Evolutionary conservation across 2,113 vertebrate genomes (phyloP), one percentile per base, ranked within the genome.

Genomic region (Lipotes vexillifer): DNA sequence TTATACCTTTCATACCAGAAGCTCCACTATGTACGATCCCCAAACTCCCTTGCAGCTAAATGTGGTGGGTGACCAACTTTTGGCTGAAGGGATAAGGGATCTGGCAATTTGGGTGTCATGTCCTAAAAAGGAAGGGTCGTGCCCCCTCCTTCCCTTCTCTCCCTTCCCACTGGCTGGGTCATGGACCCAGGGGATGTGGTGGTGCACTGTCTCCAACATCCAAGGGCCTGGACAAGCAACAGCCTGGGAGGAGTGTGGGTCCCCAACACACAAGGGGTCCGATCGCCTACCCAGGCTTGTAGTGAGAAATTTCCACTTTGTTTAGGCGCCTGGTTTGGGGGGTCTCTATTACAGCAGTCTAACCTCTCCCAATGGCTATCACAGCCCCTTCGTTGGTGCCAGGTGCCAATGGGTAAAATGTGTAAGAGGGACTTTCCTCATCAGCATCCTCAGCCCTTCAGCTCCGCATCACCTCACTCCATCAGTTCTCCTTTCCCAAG

Each of bases 211-310:
- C 74, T 72, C 52, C 88, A 69, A 23, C 5, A 20, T 3, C 21
- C 0, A 0, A 3, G 15, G 57, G 17, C 13, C 1, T 5, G 7
- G 44, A 52, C 12, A 7, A 72, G n/a, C 23, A 8, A 10, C 33
- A 23, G 20, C 31, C 7, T 2, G 11, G 31, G 59, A 61, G 52
- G 36, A 38, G 33, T 25, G 2, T 13, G 52, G 61, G 55, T 63
- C 77, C 90, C 23, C 13, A 8, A 36, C 15, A 13, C 25, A 2
- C 27, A 46, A 94, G 52, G 38, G 18, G 31, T 63, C 63, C 44
- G 49, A 38, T 27, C 52, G 41, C 29, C 65, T 14, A 13, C 49
- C 49, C 17, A 65, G 69, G 44, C 9, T 36, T 27, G 31, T 25
- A 63, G 7, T 2, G 38, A 93, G 77, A 92, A 75, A 75, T 65